phyloP scores from a whole-genome alignment of 2,888 invertebrate species.

The Taenaris catops region DNA sequence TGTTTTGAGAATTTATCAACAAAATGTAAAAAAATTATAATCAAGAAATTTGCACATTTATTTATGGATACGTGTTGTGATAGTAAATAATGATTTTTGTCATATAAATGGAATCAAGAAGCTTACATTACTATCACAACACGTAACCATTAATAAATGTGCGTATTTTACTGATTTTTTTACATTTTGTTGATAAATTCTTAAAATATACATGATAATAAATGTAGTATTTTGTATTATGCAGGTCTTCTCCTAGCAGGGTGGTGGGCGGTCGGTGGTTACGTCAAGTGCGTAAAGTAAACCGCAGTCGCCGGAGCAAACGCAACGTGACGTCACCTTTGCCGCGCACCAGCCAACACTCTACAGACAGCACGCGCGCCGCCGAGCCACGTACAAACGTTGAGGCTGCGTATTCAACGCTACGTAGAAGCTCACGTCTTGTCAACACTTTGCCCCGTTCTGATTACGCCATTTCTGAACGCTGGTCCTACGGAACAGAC shows the following conservation, averaged over 20 bases:
- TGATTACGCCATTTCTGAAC: conserved; percentile 79
- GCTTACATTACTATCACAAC: too few species aligned
- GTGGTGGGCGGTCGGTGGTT: conserved; percentile 79
- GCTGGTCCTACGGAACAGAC: conserved; percentile 78
- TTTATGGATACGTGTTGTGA: too few species aligned
- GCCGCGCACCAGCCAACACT: conserved; percentile 55
- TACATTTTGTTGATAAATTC: too few species aligned
- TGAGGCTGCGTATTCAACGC: too few species aligned
- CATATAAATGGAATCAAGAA: too few species aligned
- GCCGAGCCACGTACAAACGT: conserved; percentile 59
- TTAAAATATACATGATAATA: not conserved
- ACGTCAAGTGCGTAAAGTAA: conserved; percentile 68
- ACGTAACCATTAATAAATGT: too few species aligned
- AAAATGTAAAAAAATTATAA: too few species aligned
- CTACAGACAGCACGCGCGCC: conserved; percentile 44
- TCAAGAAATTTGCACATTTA: too few species aligned
- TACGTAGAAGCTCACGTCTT: conserved; percentile 74
- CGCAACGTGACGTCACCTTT: conserved; percentile 62
- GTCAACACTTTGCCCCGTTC: conserved; percentile 64
- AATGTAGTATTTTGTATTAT: conserved; percentile 20
- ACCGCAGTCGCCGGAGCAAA: conserved; percentile 60
- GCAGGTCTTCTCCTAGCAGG: conserved; percentile 79
- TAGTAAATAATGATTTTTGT: too few species aligned
- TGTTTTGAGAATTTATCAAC: too few species aligned
- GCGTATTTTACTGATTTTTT: too few species aligned